Base-by-base conservation (phyloP, 1,140 invertebrate species). In the Diabrotica virgifera region DNA sequence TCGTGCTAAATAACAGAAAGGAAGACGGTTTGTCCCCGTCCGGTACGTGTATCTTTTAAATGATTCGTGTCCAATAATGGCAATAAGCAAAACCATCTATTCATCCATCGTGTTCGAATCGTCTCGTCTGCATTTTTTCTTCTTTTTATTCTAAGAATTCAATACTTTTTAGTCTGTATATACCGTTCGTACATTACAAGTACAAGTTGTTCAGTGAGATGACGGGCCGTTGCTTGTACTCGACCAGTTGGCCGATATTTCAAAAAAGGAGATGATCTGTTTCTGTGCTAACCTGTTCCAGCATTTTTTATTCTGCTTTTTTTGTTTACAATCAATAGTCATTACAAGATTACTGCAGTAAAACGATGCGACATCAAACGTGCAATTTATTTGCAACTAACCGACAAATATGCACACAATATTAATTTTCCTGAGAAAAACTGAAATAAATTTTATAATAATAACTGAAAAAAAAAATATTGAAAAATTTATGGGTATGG, bases 1-100 rank as follows among this genome's bases (percentile, higher is more conserved):
- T 35, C n/a, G 53, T 55, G 24, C 5, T n/a, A 5, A 35, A 55
- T 35, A 35, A 55, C 53, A 36, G 53, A 55, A 55, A 55, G 53
- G 53, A 55, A 55, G 53, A 55, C 53, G 53, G 13, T 55, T 55
- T 36, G 53, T 55, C 53, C 24, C 13, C 53, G 53, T 55, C 53
- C 53, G 53, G 53, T 55, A 55, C 53, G 53, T 55, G 53, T 10
- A 24, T 36, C 13, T 55, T 55, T 55, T 55, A 13, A 55, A 14
- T 55, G 53, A 55, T 52, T 55, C 13, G 53, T 24, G 40, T 46
- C 40, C 40, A 46, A 46, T 46, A 46, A 46, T 46, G 40, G 40
- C 40, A 46, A 46, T 46, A 46, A 46, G 40, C n/a, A 46, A 46
- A 46, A 46, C 8, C 40, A 24, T 24, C 24, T 24, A 24, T 24